Base-by-base conservation (phyloP, 2,888 invertebrate genomes). In the Cepaea hortensis region DNA sequence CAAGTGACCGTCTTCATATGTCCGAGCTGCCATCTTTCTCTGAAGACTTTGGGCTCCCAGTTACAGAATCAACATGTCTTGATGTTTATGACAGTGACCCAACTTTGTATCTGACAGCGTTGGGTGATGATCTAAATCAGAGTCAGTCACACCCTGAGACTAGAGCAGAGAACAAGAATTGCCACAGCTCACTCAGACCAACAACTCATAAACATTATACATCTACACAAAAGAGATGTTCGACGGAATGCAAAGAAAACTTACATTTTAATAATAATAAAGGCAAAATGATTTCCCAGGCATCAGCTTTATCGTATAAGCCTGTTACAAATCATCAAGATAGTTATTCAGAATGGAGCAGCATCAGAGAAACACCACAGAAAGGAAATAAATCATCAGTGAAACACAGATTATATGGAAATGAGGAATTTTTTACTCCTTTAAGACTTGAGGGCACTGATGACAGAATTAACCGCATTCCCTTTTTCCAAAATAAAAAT, bases 1-100 rank as follows among this genome's bases (percentile, higher is more conserved):
- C 79, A 11, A 46, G 79, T 23, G 70, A 79, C 35, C 3, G 15
- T 46, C 81, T 65, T 11, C 75, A 48, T 61, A 85, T 50, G 55
- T 76, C 46, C 48, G 88, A 80, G 13, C 61, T 85, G 48, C 46
- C 80, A 23, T 86, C 88, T 62, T 72, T 88, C 6, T 79, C 84
- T 18, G 90, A 91, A 80, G 89, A 90, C 65, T 85, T 91, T 81
- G 91, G 91, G 0, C 86, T 89, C 13, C 91, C 92, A 18, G 80
- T 91, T 15, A 88, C 90, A 48, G 92, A 92, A 88, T 92, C 92
- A 11, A 92, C 92, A 20, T 90, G 91, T 68, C 91, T 92, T 48
- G 5, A 70, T n/a, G 50, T 50, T 46, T 9, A 9, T n/a, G 55
- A 55, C n/a, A 35, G 18, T 62, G 79, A 79, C 3, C 35, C 79